These are phyloP conservation scores for Thereva nobilitata DNA, from an alignment of 2,888 invertebrate genomes.

Conservation along the genomic window DNA sequence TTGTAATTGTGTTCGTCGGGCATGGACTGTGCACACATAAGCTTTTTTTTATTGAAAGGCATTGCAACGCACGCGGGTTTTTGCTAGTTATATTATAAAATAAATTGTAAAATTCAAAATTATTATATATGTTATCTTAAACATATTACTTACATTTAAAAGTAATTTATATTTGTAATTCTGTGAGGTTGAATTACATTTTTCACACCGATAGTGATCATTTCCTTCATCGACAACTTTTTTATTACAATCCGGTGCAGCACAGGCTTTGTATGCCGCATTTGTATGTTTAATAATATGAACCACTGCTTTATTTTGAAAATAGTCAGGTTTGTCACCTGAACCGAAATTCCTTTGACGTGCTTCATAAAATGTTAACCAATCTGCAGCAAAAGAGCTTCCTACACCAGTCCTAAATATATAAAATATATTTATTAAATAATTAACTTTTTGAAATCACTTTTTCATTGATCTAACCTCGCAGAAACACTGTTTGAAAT, in stretches of 20 bases:
- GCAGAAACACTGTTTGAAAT: constrained; percentile 70
- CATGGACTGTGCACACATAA: too few relatives aligned
- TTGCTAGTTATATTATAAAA: constrained; percentile 6
- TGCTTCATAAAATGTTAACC: constrained; percentile 78
- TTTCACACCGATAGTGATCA: constrained; percentile 91
- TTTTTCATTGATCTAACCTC: constrained; percentile 55
- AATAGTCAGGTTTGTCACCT: constrained; percentile 82
- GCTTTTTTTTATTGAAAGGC: too few relatives aligned
- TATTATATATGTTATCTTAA: constrained; percentile 6
- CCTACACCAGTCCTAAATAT: constrained; percentile 55
- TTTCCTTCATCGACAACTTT: constrained; percentile 89
- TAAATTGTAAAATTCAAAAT: background rate
- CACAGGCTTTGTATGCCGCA: constrained; percentile 89
- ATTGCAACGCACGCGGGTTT: too few relatives aligned
- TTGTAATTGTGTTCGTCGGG: too few relatives aligned
- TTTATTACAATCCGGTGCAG: constrained; percentile 88
- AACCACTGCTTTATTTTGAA: constrained; percentile 76
- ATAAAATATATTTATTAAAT: constrained; percentile 6
- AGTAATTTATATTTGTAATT: constrained; percentile 86
- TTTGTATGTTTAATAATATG: constrained; percentile 80
- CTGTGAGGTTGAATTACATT: constrained; percentile 83
- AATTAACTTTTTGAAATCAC: constrained; percentile 3
- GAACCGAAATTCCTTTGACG: constrained; percentile 70
- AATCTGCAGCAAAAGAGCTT: constrained; percentile 63
- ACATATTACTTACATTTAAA: constrained; percentile 67